Conservation (phyloP, 2,113 vertebrate genomes). For the Amazona guildingii region DNA sequence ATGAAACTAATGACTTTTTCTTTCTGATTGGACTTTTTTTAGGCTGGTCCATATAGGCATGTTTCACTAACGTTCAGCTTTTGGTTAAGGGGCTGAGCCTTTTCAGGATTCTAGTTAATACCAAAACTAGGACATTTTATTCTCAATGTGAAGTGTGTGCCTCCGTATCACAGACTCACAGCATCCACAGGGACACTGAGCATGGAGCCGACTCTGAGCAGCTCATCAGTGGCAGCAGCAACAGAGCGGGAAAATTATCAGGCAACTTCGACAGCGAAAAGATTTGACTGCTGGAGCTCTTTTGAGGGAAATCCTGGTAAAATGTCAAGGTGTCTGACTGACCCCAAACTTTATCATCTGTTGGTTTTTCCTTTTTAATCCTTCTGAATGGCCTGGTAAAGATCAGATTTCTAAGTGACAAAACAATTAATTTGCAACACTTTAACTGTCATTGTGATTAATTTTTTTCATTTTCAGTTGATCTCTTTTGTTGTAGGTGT, state of each 20-base stretch:
- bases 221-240: conserved; percentile 61
- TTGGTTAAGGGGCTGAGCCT: conserved; percentile 49
- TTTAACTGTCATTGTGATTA: neutral
- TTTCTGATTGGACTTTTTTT: conserved; percentile 52
- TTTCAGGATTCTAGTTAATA: conserved; percentile 50
- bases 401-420: conserved; percentile 5
- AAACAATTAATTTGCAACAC: neutral
- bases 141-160: conserved; percentile 67
- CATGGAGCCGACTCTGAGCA: conserved; percentile 59
- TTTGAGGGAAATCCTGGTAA: conserved; percentile 68
- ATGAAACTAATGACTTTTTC: conserved; percentile 14
- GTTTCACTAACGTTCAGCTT: conserved; percentile 54
- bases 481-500: neutral
- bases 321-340: conserved; percentile 67
- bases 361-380: neutral
- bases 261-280: conserved; percentile 63
- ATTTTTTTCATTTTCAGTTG: neutral
- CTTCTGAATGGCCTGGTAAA: conserved; percentile 42
- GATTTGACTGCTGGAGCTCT: conserved; percentile 69
- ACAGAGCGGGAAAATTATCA: conserved; percentile 48
- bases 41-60: conserved; percentile 24
- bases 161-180: conserved; percentile 62
- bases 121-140: conserved; percentile 48
- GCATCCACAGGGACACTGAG: conserved; percentile 62
- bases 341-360: conserved; percentile 45